Conservation (phyloP, 2,888 invertebrate genomes). For the Philonicus albiceps region DNA sequence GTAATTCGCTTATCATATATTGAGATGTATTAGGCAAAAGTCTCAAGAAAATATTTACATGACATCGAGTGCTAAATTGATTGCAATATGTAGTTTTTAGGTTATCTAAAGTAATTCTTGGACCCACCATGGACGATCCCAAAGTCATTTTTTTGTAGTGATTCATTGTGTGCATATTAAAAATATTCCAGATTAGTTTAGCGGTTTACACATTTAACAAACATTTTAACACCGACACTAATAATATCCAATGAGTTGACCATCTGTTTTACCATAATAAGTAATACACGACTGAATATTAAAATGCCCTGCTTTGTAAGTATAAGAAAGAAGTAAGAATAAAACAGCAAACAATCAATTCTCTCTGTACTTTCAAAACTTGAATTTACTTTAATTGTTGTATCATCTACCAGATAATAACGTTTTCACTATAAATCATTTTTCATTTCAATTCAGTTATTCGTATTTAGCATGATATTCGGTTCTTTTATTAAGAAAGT, state of each 20-base stretch:
- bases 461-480: too few species aligned
- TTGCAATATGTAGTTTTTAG: background rate
- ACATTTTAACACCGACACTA: background rate
- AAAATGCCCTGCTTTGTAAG: too few species aligned
- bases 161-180: background rate
- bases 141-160: background rate
- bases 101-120: background rate
- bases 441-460: too few species aligned
- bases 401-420: too few species aligned
- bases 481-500: too few species aligned
- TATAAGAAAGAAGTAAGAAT: too few species aligned
- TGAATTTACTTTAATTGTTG: too few species aligned
- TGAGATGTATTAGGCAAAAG: background rate
- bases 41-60: background rate
- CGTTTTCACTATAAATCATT: too few species aligned
- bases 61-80: background rate
- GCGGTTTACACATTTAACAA: background rate
- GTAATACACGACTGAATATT: too few species aligned
- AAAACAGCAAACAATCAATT: too few species aligned
- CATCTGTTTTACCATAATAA: too few species aligned
- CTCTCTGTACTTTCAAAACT: too few species aligned
- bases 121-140: background rate
- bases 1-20: background rate
- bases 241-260: background rate
- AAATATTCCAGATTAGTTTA: background rate